Evolutionary conservation across 1,140 invertebrate species (phyloP).

Genomic region (Agrilus planipennis): DNA sequence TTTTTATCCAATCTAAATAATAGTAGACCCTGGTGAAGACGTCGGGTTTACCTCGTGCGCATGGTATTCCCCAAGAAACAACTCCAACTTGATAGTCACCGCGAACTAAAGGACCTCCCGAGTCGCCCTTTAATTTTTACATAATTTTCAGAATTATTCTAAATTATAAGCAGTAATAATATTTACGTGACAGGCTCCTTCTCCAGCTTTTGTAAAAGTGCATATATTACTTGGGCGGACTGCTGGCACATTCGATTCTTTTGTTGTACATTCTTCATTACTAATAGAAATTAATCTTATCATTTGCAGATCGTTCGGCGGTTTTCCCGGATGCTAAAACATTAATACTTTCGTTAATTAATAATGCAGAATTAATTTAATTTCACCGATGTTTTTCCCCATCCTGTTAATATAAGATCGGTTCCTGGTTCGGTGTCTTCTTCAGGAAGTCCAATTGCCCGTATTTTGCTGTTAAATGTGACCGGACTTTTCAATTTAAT

Average conservation of each 20-base stretch:
- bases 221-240: slow-evolving; percentile 1
- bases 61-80: slow-evolving; percentile 29
- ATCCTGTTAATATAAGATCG: slow-evolving; percentile 29
- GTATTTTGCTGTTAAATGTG: slow-evolving; percentile 34
- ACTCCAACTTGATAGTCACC: slow-evolving; percentile 15
- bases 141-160: not conserved
- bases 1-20: slow-evolving; percentile 9
- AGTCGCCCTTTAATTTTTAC: slow-evolving; percentile 35
- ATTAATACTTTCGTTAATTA: not conserved
- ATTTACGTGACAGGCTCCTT: slow-evolving; percentile 12
- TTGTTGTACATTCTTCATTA: slow-evolving; percentile 1
- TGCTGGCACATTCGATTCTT: not conserved
- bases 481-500: slow-evolving; percentile 38
- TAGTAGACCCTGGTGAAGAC: slow-evolving; percentile 36
- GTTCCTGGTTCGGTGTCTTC: slow-evolving; percentile 27
- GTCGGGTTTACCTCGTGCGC: slow-evolving; percentile 37
- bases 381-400: slow-evolving; percentile 33
- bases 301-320: slow-evolving; percentile 10
- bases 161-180: too few relatives aligned
- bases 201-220: slow-evolving; percentile 6
- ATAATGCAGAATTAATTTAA: not conserved
- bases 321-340: slow-evolving; percentile 6
- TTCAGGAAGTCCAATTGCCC: slow-evolving; percentile 27
- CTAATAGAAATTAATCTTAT: slow-evolving; percentile 7
- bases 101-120: slow-evolving; percentile 37